phyloP scores from a whole-genome alignment of 2,888 invertebrate species.

The Isoperla grammatica region DNA sequence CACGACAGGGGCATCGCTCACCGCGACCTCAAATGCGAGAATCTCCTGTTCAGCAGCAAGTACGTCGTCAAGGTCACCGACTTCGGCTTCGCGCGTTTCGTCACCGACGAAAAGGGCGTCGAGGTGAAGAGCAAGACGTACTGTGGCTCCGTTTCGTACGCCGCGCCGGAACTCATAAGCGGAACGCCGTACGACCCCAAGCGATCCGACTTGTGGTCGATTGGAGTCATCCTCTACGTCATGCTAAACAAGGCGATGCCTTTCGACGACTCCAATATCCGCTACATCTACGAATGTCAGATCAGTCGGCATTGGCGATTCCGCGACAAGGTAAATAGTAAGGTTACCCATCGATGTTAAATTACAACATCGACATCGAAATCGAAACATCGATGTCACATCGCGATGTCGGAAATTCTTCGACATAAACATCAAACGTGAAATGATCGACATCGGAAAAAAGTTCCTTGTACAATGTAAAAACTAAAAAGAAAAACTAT shows the following conservation, averaged over 20 bases:
- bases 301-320: slow-evolving; percentile 63
- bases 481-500: no score
- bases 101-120: slow-evolving; percentile 41
- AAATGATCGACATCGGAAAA: no score
- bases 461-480: no score
- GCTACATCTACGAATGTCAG: slow-evolving; percentile 62
- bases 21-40: slow-evolving; percentile 76
- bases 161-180: slow-evolving; percentile 74
- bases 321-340: slow-evolving; percentile 53
- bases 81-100: slow-evolving; percentile 70
- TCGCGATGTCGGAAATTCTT: no score
- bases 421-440: no score
- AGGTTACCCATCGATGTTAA: no score
- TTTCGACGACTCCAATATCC: slow-evolving; percentile 71
- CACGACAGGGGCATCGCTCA: slow-evolving; percentile 70
- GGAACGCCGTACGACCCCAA: slow-evolving; percentile 68
- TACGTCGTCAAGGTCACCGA: slow-evolving; percentile 75
- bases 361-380: no score
- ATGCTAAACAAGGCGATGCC: slow-evolving; percentile 80
- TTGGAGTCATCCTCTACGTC: slow-evolving; percentile 72
- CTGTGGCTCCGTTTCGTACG: slow-evolving; percentile 84
- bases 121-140: slow-evolving; percentile 67
- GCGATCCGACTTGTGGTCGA: slow-evolving; percentile 72
- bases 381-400: no score
- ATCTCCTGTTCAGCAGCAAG: slow-evolving; percentile 63